Base-by-base conservation (phyloP, 2,888 invertebrate species). In the Tryphoninae sp. region DNA sequence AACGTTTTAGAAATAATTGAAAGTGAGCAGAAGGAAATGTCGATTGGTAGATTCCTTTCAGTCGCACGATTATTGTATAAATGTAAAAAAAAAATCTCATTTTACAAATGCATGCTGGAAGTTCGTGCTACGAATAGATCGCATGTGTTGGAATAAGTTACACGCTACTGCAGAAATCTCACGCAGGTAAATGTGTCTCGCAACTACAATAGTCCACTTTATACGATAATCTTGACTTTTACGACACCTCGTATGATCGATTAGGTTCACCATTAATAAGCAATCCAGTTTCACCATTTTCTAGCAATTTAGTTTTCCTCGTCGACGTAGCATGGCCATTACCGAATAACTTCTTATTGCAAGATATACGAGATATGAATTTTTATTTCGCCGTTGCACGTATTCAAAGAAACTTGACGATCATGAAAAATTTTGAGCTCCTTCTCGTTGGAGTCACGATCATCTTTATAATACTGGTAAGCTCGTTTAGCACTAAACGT, bases 181-280 rank as follows among this genome's bases (percentile, higher is more conserved):
- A 8, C 9, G 22, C 42, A 19, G 22, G 16, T 9, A 58, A 26
- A 19, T 42, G 8, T 42, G 53, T 58, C 23, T 40, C 19, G 16
- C 40, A 11, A 53, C 19, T 9, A 61, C 53, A 49, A 74, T 69
- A 11, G n/a, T 45, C 42, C 49, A 55, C 4, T 55, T 61, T 26
- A 51, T 26, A 49, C 72, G 51, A 45, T 62, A 67, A 78, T 78
- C 74, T 81, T 40, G 78, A 81, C 74, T 67, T 81, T 81, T 78
- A 81, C 22, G 51, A 61, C 65, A 51, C 3, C 3, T 19, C 68
- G 62, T 40, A 67, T 78, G 81, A 81, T 81, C 75, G 81, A 81
- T 81, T 67, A 62, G 61, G 49, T 40, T 55, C 19, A 64, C 53
- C 65, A 81, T 81, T 81, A 74, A 64, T 22, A 7, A 16, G 74